phyloP scores from a whole-genome alignment of 2,888 invertebrate species.

The Ochropleura plecta region DNA sequence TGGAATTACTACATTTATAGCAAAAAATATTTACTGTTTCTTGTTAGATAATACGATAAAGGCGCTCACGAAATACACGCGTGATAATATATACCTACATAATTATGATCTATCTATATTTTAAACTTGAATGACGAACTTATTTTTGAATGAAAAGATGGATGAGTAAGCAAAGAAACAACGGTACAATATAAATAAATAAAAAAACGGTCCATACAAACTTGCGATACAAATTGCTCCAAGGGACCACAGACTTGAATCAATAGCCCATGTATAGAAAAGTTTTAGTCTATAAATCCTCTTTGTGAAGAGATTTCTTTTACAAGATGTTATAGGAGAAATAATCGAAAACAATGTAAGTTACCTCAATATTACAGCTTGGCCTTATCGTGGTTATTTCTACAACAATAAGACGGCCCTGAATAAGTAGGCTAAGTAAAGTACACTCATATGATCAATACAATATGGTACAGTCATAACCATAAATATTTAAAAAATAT shows the following conservation, averaged over 20 bases:
- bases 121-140: neutral
- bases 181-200: neutral
- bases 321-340: conserved; percentile 5
- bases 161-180: neutral
- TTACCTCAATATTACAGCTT: neutral
- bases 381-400: conserved; percentile 44
- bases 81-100: conserved; percentile 14
- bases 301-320: neutral
- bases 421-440: conserved; percentile 22
- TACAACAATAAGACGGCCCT: conserved; percentile 30
- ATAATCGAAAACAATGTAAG: conserved; percentile 36
- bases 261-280: neutral
- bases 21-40: conserved; percentile 14
- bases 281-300: neutral
- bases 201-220: too few species aligned
- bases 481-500: neutral
- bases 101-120: neutral
- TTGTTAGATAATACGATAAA: conserved; percentile 47
- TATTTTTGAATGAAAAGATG: neutral
- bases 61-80: conserved; percentile 21
- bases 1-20: conserved; percentile 5
- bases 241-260: too few species aligned
- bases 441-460: neutral
- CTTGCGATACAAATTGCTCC: too few species aligned
- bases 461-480: neutral